These are phyloP conservation scores for Rhombomys opimus DNA, from an alignment of 2,113 vertebrate genomes.

Conservation along the genomic window DNA sequence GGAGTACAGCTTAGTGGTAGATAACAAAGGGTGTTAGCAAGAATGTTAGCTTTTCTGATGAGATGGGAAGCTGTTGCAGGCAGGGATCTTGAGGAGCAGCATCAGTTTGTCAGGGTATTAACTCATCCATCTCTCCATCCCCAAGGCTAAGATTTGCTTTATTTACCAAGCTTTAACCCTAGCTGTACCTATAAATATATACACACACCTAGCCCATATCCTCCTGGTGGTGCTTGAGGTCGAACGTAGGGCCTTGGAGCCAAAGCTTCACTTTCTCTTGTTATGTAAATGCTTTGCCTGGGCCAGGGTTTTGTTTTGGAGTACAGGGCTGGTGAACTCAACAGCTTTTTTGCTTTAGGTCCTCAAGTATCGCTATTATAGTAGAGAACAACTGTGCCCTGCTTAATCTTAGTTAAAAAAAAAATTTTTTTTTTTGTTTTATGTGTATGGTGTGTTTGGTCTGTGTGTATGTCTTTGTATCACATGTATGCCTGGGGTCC, in stretches of 20 bases:
- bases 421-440: not conserved
- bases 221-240: not conserved
- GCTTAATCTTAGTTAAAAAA: not conserved
- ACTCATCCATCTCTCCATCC: not conserved
- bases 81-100: not conserved
- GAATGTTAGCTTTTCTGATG: not conserved
- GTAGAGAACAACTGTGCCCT: not conserved
- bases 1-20: not conserved
- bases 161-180: not conserved
- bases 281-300: not conserved
- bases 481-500: not conserved
- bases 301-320: not conserved
- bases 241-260: not conserved
- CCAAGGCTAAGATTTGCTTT: not conserved
- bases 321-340: not conserved
- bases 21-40: not conserved
- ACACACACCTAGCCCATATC: not conserved
- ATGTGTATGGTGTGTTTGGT: not conserved
- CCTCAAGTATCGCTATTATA: not conserved
- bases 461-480: not conserved
- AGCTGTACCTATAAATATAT: not conserved
- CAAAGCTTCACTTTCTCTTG: not conserved
- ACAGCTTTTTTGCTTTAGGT: not conserved
- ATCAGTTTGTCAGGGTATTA: not conserved
- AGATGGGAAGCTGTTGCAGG: not conserved